Evolutionary conservation across 2,888 invertebrate genomes (phyloP), one percentile per base, ranked within the genome.

Genomic region (Drosophila longiperda): DNA sequence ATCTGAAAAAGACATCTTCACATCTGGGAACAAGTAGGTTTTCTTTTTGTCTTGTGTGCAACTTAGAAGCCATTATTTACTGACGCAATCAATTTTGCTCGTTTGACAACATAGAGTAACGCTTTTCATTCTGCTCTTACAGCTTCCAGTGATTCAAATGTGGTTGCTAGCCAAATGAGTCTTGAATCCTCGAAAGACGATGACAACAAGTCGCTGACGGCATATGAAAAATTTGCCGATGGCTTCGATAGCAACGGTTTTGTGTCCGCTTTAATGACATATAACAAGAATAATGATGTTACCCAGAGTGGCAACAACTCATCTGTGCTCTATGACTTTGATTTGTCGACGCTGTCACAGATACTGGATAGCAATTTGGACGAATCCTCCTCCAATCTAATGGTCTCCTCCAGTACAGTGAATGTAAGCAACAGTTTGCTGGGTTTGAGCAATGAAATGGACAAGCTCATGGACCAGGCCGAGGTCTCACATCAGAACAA

Each of bases 231-330:
- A 63, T 92, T 92, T 61, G 81, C 90, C 0, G 92, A 92, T 67
- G 91, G 92, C 6, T 92, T 92, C 57, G 92, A 92, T 61, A 92
- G 92, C 70, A 92, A 91, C 34, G 91, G 91, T 1, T 92, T 92
- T 57, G 91, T 91, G 23, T 87, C 91, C 8, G 92, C 91, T 15
- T 36, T 87, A 7, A 85, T 87, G 82, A 87, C 88, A 15, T 85
- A 82, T 49, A 87, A 88, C 54, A 89, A 90, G 40, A 88, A 84
- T 53, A 84, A 81, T 53, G 83, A 80, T 6, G 82, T 63, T 2
- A 64, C 61, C n/a, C 83, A 83, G 38, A 59, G 78, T 11, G 76
- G 78, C 3, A 90, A 88, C 29, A 90, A 90, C 36, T 78, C 81
- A 2, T 88, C 91, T 12, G 69, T 82, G 17, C 57, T 90, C 6